Conservation (phyloP, 2,113 vertebrate genomes). For the Atractosteus spatula region DNA sequence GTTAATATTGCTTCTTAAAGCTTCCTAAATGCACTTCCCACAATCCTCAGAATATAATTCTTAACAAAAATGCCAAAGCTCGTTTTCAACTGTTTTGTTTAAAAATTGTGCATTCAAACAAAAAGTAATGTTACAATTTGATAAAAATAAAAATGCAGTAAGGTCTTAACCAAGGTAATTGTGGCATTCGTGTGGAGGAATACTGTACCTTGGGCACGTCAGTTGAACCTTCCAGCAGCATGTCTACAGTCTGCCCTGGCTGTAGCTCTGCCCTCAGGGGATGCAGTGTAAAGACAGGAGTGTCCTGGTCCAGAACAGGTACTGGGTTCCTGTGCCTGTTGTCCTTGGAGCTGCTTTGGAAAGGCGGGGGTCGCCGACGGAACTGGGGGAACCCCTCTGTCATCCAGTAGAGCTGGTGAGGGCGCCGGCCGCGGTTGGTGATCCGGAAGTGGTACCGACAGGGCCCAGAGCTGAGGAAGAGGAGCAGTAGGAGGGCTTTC, state of each 20-base stretch:
- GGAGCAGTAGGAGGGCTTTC: not conserved
- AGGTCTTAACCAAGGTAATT: too few relatives aligned
- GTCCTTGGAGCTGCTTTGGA: not conserved
- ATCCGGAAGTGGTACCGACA: slow-evolving; percentile 71
- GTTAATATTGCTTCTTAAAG: too few relatives aligned
- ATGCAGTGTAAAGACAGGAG: slow-evolving; percentile 63
- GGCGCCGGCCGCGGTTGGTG: slow-evolving; percentile 69
- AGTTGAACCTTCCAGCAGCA: slow-evolving; percentile 71
- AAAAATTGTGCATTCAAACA: too few relatives aligned
- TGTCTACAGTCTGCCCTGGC: slow-evolving; percentile 63
- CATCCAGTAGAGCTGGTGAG: slow-evolving; percentile 74
- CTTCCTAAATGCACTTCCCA: too few relatives aligned
- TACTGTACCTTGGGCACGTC: slow-evolving; percentile 61
- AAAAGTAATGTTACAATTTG: too few relatives aligned
- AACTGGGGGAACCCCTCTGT: slow-evolving; percentile 43
- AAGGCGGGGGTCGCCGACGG: slow-evolving; percentile 18
- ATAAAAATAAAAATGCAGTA: too few relatives aligned
- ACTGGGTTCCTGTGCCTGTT: not conserved
- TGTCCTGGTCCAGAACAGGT: rapidly evolving
- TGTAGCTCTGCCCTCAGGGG: slow-evolving; percentile 63
- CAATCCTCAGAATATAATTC: too few relatives aligned
- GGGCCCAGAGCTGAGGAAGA: slow-evolving; percentile 54
- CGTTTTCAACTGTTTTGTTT: too few relatives aligned
- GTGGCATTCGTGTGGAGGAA: not conserved
- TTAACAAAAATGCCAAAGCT: too few relatives aligned